Base-by-base conservation (phyloP, 2,113 vertebrate species). In the Lamprologus sp. region DNA sequence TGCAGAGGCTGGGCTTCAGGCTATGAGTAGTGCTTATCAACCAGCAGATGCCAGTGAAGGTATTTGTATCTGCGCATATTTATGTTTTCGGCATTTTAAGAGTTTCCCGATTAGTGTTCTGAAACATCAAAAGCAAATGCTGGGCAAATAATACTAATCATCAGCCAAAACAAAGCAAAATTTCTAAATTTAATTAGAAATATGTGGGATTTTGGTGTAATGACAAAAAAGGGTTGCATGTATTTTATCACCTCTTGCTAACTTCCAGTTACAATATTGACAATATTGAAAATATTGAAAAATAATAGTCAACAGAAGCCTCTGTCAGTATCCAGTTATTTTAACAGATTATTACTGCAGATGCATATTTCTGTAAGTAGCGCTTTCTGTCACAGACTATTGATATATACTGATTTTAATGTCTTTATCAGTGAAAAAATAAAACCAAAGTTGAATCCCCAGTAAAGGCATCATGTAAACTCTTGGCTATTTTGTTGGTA, bases 1-100 rank as follows among this genome's bases (percentile, higher is more conserved):
- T 80, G 80, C 89, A 84, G 60, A 90, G 91, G 90, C 88, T 82
- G 55, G 37, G 85, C 86, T 90, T 85, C 90, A 89, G 90, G 90
- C 92, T 56, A 45, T 87, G 92, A 92, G 90, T 80, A 80, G 58
- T 80, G 83, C 83, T 86, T 87, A 92, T 94, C 86, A 90, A 91
- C 53, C 81, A 91, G 83, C 79, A 86, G 82, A 90, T 89, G 87
- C 83, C 73, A 90, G 40, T 58, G 84, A 60, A 86, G 80, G 87
- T 88, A 87, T 94, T 83, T 84, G 42, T 49, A 19, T 70, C 7
- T 60, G n/a, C 31, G 54, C 11, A 70, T 37, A 42, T 85, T 79
- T 82, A 21, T 79, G 51, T 81, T 80, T 84, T 55, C 75, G 3
- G 49, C 40, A 35, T 86, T 63, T 83, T n/a, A 77, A 37, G 55